These are phyloP conservation scores for Amphilophus citrinellus DNA, from an alignment of 2,113 vertebrate species.

Conservation along the genomic window DNA sequence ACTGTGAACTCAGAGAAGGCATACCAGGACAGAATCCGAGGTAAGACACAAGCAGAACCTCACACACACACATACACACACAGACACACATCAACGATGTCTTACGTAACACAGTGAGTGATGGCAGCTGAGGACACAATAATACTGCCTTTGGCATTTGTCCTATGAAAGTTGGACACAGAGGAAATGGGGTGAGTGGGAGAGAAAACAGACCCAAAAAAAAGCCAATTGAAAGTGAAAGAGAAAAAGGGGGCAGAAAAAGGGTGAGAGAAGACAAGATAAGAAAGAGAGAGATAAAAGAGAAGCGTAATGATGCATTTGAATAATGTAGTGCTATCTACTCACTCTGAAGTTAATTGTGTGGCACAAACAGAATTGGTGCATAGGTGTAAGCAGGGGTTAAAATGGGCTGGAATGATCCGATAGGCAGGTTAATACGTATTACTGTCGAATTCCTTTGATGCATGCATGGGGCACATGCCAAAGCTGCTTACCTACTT, in stretches of 20 bases:
- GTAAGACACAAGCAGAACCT: conserved; percentile 38
- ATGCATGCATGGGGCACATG: neutral
- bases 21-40: conserved; percentile 37
- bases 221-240: conserved; percentile 6
- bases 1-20: conserved; percentile 49
- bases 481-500: neutral
- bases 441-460: neutral
- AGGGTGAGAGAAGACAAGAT: conserved; percentile 3
- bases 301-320: neutral
- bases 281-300: neutral
- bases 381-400: neutral
- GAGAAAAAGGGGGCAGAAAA: conserved; percentile 10
- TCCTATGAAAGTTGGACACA: conserved; percentile 72
- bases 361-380: neutral
- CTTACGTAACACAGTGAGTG: conserved; percentile 76
- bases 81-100: conserved; percentile 45
- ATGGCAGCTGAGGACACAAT: conserved; percentile 76
- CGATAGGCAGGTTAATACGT: neutral
- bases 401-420: neutral
- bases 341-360: neutral
- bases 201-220: conserved; percentile 53
- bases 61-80: conserved; percentile 28
- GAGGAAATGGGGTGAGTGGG: conserved; percentile 59
- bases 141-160: conserved; percentile 75
- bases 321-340: neutral